These are phyloP conservation scores for Bombyx huttoni DNA, from an alignment of 2,888 invertebrate genomes.

Conservation along the genomic window DNA sequence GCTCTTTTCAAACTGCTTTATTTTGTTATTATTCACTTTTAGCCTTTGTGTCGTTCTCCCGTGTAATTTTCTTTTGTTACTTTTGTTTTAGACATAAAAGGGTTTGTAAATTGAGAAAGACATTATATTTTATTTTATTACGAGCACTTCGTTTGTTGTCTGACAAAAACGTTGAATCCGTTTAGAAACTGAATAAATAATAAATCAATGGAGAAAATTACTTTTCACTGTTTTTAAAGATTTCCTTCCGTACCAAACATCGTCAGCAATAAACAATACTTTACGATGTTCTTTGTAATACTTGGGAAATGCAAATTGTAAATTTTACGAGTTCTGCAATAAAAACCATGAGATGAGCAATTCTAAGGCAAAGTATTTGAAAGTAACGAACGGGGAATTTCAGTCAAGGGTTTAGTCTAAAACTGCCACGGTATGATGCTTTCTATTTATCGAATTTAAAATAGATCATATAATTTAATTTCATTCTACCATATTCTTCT, in stretches of 20 bases:
- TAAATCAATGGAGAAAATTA: background rate
- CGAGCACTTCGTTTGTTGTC: background rate
- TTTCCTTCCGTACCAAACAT: background rate
- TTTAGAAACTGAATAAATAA: background rate
- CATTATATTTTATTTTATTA: background rate
- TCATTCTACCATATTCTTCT: too few relatives aligned
- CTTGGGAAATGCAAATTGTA: slow-evolving; percentile 5
- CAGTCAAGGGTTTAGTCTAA: background rate
- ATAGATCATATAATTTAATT: too few relatives aligned
- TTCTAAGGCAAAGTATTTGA: slow-evolving; percentile 1
- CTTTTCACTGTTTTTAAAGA: slow-evolving; percentile 1
- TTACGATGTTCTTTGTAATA: slow-evolving; percentile 6
- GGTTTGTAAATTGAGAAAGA: background rate
- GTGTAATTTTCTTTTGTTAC: background rate
- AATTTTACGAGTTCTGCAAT: slow-evolving; percentile 5
- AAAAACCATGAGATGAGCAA: slow-evolving; percentile 5
- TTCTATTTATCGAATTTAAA: too few relatives aligned
- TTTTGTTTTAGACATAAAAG: background rate
- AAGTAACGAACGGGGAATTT: background rate
- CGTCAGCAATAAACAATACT: background rate
- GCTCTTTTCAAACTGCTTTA: background rate
- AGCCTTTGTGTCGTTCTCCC: background rate
- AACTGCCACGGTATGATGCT: background rate
- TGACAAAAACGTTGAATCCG: background rate
- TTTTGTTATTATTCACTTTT: background rate